phyloP scores from a whole-genome alignment of 2,888 invertebrate genomes.

The Syritta pipiens region DNA sequence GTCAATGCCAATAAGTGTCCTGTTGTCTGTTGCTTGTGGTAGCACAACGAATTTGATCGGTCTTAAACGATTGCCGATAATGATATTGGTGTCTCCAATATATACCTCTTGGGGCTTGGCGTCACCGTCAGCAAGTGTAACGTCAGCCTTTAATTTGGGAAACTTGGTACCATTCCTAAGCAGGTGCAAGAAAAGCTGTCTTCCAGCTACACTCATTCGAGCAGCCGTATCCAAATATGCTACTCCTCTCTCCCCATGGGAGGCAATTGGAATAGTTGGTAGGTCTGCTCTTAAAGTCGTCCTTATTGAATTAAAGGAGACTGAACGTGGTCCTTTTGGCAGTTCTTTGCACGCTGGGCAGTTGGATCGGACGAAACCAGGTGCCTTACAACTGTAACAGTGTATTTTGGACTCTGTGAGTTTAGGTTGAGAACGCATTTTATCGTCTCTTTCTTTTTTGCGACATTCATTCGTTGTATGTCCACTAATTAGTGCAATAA shows the following conservation, averaged over 20 bases:
- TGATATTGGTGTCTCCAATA: background rate
- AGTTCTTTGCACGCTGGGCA: slow-evolving; percentile 20
- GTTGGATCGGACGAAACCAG: slow-evolving; percentile 1
- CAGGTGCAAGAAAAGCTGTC: background rate
- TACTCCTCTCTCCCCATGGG: slow-evolving; percentile 25
- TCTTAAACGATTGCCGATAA: background rate
- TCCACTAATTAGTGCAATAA: slow-evolving; percentile 6
- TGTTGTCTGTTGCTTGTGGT: background rate
- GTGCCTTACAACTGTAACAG: slow-evolving; percentile 19
- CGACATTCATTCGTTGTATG: slow-evolving; percentile 2
- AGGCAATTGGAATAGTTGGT: no score
- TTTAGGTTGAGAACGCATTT: background rate
- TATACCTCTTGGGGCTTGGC: background rate
- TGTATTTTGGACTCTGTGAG: slow-evolving; percentile 3
- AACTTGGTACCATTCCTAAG: background rate
- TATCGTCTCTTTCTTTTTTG: slow-evolving; percentile 2
- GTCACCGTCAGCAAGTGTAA: background rate
- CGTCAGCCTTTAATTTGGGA: background rate
- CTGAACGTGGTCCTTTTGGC: background rate
- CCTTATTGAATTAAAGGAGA: slow-evolving; percentile 23
- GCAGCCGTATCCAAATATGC: slow-evolving; percentile 43
- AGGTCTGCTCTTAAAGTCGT: background rate
- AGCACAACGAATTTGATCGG: background rate
- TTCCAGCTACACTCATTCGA: background rate
- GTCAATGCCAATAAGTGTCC: background rate